phyloP scores from a whole-genome alignment of 2,888 invertebrate genomes.

The Pachycephus smyrnensis region DNA sequence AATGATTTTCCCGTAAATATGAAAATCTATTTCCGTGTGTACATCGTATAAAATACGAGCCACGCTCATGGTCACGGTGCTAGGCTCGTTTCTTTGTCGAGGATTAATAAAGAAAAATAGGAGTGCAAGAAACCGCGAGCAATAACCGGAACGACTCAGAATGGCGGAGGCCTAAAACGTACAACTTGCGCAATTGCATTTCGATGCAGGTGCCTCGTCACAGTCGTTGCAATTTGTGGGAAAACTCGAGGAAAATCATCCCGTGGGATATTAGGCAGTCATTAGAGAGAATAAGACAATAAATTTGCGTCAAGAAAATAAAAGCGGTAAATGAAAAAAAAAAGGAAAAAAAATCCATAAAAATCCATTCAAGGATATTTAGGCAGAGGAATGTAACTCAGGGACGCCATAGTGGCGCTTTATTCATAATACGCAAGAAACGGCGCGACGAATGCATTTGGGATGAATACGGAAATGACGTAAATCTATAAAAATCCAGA shows the following conservation, averaged over 20 bases:
- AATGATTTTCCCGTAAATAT: not conserved
- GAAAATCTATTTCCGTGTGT: not conserved
- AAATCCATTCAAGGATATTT: not conserved
- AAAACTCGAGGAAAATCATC: not conserved
- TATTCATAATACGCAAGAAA: not conserved
- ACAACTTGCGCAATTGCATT: not conserved
- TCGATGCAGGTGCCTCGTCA: not conserved
- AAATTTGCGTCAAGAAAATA: not conserved
- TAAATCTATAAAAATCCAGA: not conserved
- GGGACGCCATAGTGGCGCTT: not conserved
- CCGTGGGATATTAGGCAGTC: not conserved
- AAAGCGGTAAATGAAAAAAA: not conserved
- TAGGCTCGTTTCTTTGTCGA: not conserved
- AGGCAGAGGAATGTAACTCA: not conserved
- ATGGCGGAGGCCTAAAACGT: not conserved
- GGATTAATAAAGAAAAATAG: not conserved
- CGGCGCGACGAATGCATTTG: not conserved
- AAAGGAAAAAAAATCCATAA: not conserved
- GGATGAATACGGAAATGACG: not conserved
- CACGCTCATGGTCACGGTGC: not conserved
- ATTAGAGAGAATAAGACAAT: not conserved
- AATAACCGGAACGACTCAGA: not conserved
- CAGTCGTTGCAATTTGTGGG: not conserved
- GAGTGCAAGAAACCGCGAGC: not conserved
- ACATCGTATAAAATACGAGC: not conserved